Evolutionary conservation across 2,888 invertebrate genomes (phyloP).

Genomic region (Nasonia oneida): DNA sequence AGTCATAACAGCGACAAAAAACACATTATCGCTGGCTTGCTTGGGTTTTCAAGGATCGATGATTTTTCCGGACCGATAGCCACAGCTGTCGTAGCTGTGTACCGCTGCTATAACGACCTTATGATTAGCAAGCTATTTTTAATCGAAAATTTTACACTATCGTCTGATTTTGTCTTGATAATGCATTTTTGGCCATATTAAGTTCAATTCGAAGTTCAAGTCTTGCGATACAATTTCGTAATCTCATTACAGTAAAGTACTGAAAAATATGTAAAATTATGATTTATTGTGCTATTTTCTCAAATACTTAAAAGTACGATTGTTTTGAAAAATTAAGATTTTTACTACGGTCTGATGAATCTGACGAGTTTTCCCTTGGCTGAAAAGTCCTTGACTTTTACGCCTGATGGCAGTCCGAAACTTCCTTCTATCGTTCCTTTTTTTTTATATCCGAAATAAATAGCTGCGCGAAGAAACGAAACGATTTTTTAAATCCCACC

Average conservation of each 20-base stretch:
- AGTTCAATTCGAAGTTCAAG: neutral
- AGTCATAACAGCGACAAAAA: conserved; percentile 46
- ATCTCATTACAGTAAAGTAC: neutral
- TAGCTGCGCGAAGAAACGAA: neutral
- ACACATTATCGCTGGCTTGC: conserved; percentile 29
- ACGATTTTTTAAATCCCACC: neutral
- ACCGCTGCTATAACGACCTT: conserved; percentile 56
- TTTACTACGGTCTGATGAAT: conserved; percentile 8
- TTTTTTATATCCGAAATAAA: neutral
- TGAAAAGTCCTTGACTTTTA: conserved; percentile 20
- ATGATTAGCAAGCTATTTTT: conserved; percentile 25
- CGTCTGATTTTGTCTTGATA: neutral
- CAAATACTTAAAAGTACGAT: neutral
- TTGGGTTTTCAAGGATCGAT: conserved; percentile 65
- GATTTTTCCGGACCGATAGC: conserved; percentile 65
- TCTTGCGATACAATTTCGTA: neutral
- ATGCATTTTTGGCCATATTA: neutral
- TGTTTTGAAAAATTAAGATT: neutral
- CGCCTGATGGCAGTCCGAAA: neutral
- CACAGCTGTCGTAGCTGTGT: conserved; percentile 26
- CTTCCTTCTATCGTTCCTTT: neutral
- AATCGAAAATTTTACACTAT: conserved; percentile 17
- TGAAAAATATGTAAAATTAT: neutral
- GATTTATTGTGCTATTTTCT: neutral
- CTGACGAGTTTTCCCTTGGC: conserved; percentile 32